Evolutionary conservation across 1,140 invertebrate species (phyloP).

Genomic region (Sipha flava): DNA sequence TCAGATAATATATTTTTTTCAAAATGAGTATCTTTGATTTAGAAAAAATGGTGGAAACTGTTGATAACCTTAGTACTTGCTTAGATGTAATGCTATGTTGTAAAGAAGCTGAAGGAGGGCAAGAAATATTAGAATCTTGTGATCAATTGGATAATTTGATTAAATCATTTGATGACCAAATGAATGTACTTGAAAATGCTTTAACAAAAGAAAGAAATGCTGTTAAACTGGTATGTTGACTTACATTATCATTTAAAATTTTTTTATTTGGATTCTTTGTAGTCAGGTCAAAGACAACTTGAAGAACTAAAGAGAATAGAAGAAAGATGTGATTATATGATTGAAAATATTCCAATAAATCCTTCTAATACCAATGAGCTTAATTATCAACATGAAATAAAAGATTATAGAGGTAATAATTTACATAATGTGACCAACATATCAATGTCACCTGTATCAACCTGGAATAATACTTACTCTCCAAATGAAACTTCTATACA

Average conservation of each 20-base stretch:
- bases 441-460: neutral
- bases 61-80: neutral
- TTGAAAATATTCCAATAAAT: neutral
- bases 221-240: neutral
- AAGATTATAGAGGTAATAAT: neutral
- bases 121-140: conserved; percentile 5
- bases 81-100: conserved; percentile 21
- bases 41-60: neutral
- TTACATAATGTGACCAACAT: neutral
- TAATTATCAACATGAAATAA: neutral
- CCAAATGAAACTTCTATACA: neutral
- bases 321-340: conserved; percentile 19
- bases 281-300: neutral
- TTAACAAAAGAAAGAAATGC: neutral
- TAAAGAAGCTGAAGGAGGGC: neutral
- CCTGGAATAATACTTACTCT: neutral
- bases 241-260: neutral
- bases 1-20: neutral
- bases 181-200: neutral
- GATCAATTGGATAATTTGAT: neutral
- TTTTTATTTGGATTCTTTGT: neutral
- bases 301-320: neutral
- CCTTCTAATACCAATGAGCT: neutral
- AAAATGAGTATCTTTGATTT: conserved; percentile 11
- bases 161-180: neutral